Evolutionary conservation across 2,888 invertebrate genomes (phyloP).

Genomic region (Lycophotia porphyrea): DNA sequence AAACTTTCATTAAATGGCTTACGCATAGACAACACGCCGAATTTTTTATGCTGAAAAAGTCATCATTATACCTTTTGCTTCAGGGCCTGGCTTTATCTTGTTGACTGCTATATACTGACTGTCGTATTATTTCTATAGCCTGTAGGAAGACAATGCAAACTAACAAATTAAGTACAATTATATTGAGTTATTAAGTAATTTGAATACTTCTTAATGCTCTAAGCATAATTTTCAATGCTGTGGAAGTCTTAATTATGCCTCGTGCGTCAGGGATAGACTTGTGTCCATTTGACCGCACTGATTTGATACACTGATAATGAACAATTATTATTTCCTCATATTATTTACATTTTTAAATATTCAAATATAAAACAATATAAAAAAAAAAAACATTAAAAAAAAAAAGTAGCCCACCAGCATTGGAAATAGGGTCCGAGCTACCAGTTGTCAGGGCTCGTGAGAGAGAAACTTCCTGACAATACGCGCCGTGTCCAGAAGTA

Average conservation of each 20-base stretch:
- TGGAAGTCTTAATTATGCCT: constrained; percentile 44
- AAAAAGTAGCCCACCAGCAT: no score
- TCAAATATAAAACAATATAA: no score
- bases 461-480: no score
- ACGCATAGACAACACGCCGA: constrained; percentile 73
- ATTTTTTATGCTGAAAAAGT: constrained; percentile 66
- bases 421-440: no score
- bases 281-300: not conserved
- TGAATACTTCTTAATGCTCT: not conserved
- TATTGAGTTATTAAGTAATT: not conserved
- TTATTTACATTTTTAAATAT: no score
- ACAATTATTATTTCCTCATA: no score
- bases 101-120: not conserved
- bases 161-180: not conserved
- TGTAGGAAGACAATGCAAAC: not conserved
- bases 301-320: no score
- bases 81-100: not conserved
- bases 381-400: no score
- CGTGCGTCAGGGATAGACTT: not conserved
- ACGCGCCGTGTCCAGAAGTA: no score
- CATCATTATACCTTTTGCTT: constrained; percentile 19
- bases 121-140: not conserved
- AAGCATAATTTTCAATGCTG: constrained; percentile 62
- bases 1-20: constrained; percentile 80
- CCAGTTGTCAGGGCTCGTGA: no score